Evolutionary conservation across 2,797 vertebrate species (phyloP), one percentile per base, ranked within the genome.

Genomic region (Manis crassicaudata): DNA sequence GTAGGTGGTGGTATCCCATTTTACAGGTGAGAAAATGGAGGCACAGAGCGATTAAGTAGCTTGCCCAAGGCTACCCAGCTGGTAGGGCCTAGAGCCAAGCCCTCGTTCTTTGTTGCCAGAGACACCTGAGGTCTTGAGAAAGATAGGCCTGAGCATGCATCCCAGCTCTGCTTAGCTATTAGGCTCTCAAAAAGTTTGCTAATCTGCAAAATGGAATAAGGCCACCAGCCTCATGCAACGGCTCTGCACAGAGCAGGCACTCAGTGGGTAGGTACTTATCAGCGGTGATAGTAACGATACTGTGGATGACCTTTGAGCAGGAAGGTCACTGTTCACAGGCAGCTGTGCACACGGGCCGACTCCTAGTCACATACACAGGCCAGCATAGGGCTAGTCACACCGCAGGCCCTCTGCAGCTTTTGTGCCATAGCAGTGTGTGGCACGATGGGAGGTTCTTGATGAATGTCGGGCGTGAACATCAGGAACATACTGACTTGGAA

Each of bases 371-470:
- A 5, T 14, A 4, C 17, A 7, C 17, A 6, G 72, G 72, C 16
- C 5, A 0, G 29, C 17, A 10, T 17, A 0, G 2, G 2, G 67
- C 35, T 6, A 11, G 65, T 37, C 67, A 68, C 10, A 5, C 37
- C 20, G 58, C 14, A 8, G 65, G 25, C 23, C 17, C 6, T 14
- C n/a, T 37, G 60, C 50, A 67, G 35, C 13, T 11, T 63, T 6
- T 25, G 88, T n/a, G 14, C 35, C 37, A 17, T 21, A 5, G 4
- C 35, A 25, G 32, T 9, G 16, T 5, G 4, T 8, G 10, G 10
- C 13, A 0, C 13, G n/a, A 7, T 12, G 32, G 58, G 6, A 82
- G 82, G 85, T 25, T 37, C 40, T 56, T 5, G 6, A 17, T 29
- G 8, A 17, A 4, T 20, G 13, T 60, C 50, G 29, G 37, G 46